Evolutionary conservation across 2,113 vertebrate genomes (phyloP), one percentile per base, ranked within the genome.

Genomic region (Mormyrus lacerda): DNA sequence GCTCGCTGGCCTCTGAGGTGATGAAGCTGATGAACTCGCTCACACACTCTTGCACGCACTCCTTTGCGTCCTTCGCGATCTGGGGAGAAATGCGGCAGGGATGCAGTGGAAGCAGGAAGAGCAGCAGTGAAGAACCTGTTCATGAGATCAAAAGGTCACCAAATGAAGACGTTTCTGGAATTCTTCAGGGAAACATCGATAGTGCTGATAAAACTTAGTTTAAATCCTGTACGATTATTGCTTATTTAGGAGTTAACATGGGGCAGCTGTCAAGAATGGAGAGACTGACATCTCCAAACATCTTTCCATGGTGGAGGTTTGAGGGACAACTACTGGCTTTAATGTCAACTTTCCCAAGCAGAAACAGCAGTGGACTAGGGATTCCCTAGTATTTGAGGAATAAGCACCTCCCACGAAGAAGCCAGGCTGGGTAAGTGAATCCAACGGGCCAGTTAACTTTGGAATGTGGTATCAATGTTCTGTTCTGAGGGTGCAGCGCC

Each of bases 21-120:
- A 99, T 99, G 92, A 99, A 99, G 94, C 98, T 99, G 95, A 99
- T 99, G 91, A 99, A 99, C 94, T 99, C 98, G 87, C 98, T 99
- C 17, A 99, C 98, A 50, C 98, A 99, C 92, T 99, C 98, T 92
- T 99, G 98, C 88, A 99, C 98, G 0, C 98, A 99, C 91, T 99
- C 98, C 92, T 99, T 99, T 89, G 98, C 98, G 0, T 99, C 98
- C 94, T 99, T 99, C 0, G 98, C 98, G 35, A 99, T 99, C 98
- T 99, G 92, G 24, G 15, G 39, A 50, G 44, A 47, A n/a, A 13
- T 51, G 35, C 0, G 55, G 11, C 91, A 44, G 69, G 4, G 84
- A 88, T 0, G 15, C 21, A 11, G n/a, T 42, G 3, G 31, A 35
- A 17, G 76, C 76, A 82, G n/a, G 10, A 65, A 65, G 61, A 65